These are phyloP conservation scores for Brachionus plicatilis DNA, from an alignment of 1,140 invertebrate species.

Conservation along the genomic window DNA sequence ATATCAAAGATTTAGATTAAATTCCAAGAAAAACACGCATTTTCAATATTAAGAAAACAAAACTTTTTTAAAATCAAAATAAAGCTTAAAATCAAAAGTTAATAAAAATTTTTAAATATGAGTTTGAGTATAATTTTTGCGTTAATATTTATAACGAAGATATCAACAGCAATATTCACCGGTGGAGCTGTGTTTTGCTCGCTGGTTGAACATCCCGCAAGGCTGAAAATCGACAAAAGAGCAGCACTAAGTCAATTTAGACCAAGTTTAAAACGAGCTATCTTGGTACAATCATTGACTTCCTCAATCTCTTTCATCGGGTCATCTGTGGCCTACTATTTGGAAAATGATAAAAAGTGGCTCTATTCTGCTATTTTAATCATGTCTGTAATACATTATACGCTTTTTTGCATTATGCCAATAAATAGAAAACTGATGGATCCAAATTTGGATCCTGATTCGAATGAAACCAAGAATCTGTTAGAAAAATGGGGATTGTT, in stretches of 20 bases:
- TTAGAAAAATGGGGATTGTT: neutral
- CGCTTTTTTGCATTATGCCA: neutral
- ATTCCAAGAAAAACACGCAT: neutral
- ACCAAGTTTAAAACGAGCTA: slow-evolving; percentile 9
- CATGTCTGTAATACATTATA: neutral
- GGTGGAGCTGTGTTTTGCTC: neutral
- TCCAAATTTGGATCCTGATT: neutral
- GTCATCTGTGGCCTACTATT: neutral
- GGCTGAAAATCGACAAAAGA: neutral
- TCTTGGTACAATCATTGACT: neutral
- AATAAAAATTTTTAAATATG: neutral
- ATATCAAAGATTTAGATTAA: neutral
- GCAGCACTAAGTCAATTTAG: neutral
- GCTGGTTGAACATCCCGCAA: neutral
- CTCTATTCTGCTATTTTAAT: neutral
- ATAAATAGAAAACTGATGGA: neutral
- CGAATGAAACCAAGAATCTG: neutral
- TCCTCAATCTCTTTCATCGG: neutral
- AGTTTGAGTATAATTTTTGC: neutral
- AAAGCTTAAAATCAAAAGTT: neutral
- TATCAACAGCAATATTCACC: neutral
- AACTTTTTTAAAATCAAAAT: neutral
- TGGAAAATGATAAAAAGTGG: neutral
- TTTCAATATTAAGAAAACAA: neutral
- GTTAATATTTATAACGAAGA: neutral